These are phyloP conservation scores for Julus scandinavius DNA, from an alignment of 2,888 invertebrate species.

Conservation along the genomic window DNA sequence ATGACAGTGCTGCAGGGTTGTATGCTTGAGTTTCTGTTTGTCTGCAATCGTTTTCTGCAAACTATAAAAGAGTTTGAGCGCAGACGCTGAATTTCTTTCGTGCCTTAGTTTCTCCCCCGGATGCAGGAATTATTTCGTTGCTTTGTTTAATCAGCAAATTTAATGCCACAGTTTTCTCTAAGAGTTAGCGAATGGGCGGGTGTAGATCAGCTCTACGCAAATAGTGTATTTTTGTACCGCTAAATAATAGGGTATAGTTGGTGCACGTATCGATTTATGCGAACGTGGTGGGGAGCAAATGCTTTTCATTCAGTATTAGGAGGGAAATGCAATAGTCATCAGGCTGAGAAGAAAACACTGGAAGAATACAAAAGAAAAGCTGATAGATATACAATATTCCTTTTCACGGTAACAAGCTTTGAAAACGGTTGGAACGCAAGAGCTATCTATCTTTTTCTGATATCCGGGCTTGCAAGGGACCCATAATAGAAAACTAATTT, in stretches of 20 bases:
- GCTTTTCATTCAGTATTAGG: constrained; percentile 46
- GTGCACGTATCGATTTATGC: constrained; percentile 17
- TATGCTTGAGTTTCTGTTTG: background rate
- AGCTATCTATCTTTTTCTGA: background rate
- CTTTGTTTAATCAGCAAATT: constrained; percentile 46
- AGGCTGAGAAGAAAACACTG: constrained; percentile 40
- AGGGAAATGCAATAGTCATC: constrained; percentile 45
- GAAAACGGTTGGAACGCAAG: background rate
- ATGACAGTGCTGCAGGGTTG: background rate
- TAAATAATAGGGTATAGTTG: constrained; percentile 40
- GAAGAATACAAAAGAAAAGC: constrained; percentile 33
- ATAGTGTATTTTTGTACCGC: constrained; percentile 12
- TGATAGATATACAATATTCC: constrained; percentile 43
- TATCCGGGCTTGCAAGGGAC: background rate
- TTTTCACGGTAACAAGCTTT: constrained; percentile 7
- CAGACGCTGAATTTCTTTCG: constrained; percentile 4
- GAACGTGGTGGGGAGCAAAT: constrained; percentile 20
- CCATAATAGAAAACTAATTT: constrained; percentile 1
- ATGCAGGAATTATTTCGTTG: constrained; percentile 36
- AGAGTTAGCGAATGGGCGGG: constrained; percentile 37
- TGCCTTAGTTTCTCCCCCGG: background rate
- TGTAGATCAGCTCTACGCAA: constrained; percentile 37
- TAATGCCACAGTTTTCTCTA: constrained; percentile 4
- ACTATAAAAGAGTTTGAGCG: background rate
- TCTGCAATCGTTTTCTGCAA: background rate